phyloP scores from a whole-genome alignment of 2,113 vertebrate genomes.

The Pomatorhinus ruficollis region DNA sequence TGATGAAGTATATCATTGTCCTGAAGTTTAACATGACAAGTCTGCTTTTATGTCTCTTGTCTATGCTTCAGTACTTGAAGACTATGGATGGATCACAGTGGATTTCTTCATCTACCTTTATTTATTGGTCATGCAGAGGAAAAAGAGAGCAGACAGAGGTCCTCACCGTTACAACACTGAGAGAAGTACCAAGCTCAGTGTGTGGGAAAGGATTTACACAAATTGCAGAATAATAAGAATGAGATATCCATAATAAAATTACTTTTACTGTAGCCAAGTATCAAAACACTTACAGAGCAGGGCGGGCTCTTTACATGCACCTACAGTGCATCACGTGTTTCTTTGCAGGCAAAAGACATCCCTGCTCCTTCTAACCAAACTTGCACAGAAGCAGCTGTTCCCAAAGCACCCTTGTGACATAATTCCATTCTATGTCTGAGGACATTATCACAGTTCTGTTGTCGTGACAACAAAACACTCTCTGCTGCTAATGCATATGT shows the following conservation, averaged over 20 bases:
- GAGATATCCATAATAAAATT: not conserved
- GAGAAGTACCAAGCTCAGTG: not conserved
- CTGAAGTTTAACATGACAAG: not conserved
- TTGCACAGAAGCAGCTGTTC: not conserved
- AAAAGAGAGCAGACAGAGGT: not conserved
- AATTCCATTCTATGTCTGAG: not conserved
- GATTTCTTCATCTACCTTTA: not conserved
- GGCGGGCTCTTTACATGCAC: not conserved
- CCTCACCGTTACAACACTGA: not conserved
- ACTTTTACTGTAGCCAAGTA: not conserved
- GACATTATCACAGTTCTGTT: not conserved
- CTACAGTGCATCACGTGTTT: not conserved
- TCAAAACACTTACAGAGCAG: not conserved
- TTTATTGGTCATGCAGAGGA: not conserved
- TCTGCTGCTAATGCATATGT: not conserved
- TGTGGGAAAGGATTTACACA: not conserved
- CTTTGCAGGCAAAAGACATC: fast-evolving
- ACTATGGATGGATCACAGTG: not conserved
- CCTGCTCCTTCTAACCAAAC: not conserved
- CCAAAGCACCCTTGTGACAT: not conserved
- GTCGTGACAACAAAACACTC: not conserved
- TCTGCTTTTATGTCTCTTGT: not conserved
- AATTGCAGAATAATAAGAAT: not conserved
- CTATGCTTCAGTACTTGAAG: not conserved
- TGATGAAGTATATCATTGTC: not conserved